Base-by-base conservation (phyloP, 2,888 invertebrate genomes). In the Mycalesis mineus region DNA sequence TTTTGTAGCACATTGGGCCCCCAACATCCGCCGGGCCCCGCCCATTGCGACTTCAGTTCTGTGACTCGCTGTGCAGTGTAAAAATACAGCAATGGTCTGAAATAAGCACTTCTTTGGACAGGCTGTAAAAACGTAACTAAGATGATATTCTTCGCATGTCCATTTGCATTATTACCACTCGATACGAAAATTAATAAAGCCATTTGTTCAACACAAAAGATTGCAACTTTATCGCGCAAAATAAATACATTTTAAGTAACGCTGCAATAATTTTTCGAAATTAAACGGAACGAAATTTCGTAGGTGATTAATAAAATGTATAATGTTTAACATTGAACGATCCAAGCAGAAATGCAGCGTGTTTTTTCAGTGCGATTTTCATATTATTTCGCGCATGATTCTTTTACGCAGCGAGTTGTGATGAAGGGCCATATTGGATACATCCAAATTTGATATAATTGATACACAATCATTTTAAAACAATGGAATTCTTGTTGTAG, bases 241-340 rank as follows among this genome's bases (percentile, higher is more conserved):
- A 22, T 42, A 7, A 44, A 44, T 28, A 44, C n/a, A 29, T 13
- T 44, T 44, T 13, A n/a, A 44, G n/a, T 44, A 44, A 6, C 28
- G 44, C n/a, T 44, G 28, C 44, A 44, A 44, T 44, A 44, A 44
- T 44, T 29, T 28, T n/a, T 44, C n/a, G 13, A 44, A 44, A 44
- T 28, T 2, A 28, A 44, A 44, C 22, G 13, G 13, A 7, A 13
- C n/a, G 28, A n/a, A 44, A 29, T n/a, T 44, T 44, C 13, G 41
- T 11, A 15, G 8, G 40, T 40, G 22, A 22, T 42, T 42, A 42
- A 42, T 22, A 22, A 22, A 11, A 22, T 42, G n/a, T 42, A 22
- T 42, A 42, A 42, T 22, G 17, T 42, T 42, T 42, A 11, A 22
- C 41, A 2, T 7, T 22, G 15, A 8, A 22, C 22, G 22, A 22